phyloP scores from a whole-genome alignment of 1,140 invertebrate species.

The Eupristina koningsbergeri region DNA sequence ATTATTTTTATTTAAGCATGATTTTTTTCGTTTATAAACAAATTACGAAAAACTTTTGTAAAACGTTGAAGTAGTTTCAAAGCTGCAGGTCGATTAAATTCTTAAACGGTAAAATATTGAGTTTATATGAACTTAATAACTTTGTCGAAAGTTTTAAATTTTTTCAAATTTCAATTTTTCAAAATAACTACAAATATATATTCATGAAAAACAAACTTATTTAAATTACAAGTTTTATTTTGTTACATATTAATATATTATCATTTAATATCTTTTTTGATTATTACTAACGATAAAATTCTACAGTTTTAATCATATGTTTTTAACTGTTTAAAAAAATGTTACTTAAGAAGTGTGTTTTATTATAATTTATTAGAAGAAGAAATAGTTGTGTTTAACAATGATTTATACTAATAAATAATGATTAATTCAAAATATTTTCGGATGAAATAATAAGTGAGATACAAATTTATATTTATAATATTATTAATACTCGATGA shows the following conservation, averaged over 20 bases:
- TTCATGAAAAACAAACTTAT: neutral
- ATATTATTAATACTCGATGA: too few species aligned
- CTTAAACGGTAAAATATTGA: neutral
- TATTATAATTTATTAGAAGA: too few species aligned
- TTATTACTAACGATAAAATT: too few species aligned
- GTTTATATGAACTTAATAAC: constrained; percentile 15
- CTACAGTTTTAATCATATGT: too few species aligned
- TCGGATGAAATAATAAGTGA: too few species aligned
- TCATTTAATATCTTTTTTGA: too few species aligned
- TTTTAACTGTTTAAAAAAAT: too few species aligned
- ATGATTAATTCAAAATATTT: too few species aligned
- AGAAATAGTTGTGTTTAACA: too few species aligned
- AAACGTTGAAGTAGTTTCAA: neutral
- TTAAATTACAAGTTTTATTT: neutral
- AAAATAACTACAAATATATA: neutral
- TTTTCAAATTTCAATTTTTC: neutral
- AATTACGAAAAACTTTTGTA: neutral
- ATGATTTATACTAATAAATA: too few species aligned
- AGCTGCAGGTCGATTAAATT: neutral
- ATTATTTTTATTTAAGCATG: neutral
- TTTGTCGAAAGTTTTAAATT: neutral
- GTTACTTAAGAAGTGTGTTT: too few species aligned
- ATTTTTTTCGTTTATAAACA: neutral
- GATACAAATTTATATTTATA: too few species aligned
- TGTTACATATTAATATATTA: neutral